These are phyloP conservation scores for Athripsodes cinereus DNA, from an alignment of 2,888 invertebrate species.

Conservation along the genomic window DNA sequence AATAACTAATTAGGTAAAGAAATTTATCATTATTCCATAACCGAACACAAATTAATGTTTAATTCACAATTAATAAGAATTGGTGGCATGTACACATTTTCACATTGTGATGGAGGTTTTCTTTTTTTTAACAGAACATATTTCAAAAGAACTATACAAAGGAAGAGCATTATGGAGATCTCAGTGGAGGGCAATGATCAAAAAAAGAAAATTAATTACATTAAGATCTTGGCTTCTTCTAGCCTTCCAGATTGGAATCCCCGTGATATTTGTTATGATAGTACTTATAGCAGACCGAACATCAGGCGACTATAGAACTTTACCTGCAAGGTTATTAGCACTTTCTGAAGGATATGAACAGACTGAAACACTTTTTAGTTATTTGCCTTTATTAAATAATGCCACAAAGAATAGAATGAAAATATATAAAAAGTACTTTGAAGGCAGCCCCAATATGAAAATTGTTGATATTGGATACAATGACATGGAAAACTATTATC, in stretches of 20 bases:
- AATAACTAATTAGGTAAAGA: no score
- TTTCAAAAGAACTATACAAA: conserved; percentile 23
- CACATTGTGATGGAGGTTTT: no score
- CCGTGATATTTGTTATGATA: conserved; percentile 57
- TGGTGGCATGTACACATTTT: no score
- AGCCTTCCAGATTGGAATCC: conserved; percentile 61
- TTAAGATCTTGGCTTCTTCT: conserved; percentile 62
- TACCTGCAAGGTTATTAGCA: conserved; percentile 51
- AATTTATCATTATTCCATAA: no score
- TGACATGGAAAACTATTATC: conserved; percentile 38
- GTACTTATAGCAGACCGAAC: conserved; percentile 55
- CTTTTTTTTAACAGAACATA: not conserved
- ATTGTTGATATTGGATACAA: conserved; percentile 33
- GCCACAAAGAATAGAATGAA: conserved; percentile 31
- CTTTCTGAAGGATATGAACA: conserved; percentile 41
- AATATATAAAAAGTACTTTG: conserved; percentile 36
- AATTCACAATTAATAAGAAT: no score
- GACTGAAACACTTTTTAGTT: conserved; percentile 36
- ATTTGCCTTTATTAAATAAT: no score
- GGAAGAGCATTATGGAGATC: conserved; percentile 42
- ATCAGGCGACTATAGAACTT: conserved; percentile 38
- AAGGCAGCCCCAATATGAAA: conserved; percentile 32
- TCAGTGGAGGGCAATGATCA: conserved; percentile 60
- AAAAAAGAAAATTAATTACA: conserved; percentile 59
- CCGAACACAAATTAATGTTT: no score